Conservation (phyloP, 2,888 invertebrate species). For the Lissonota sp. region DNA sequence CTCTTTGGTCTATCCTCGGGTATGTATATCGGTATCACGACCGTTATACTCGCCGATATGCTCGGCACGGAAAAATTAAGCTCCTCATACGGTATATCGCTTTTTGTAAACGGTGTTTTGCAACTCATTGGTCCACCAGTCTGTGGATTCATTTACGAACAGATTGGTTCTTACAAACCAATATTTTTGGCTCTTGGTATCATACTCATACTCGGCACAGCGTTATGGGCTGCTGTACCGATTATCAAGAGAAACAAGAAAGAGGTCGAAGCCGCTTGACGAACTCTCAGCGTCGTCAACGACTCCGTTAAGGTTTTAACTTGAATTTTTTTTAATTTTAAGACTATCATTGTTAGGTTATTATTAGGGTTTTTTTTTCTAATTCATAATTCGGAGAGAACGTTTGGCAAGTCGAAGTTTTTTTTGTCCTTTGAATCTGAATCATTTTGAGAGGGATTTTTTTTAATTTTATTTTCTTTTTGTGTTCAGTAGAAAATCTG, state of each 20-base stretch:
- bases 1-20: slow-evolving; percentile 93
- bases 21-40: slow-evolving; percentile 94
- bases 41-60: slow-evolving; percentile 94
- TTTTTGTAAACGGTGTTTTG: slow-evolving; percentile 93
- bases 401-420: neutral
- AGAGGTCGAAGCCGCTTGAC: slow-evolving; percentile 73
- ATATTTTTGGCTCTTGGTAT: slow-evolving; percentile 91
- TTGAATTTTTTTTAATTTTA: slow-evolving; percentile 29
- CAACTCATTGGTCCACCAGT: slow-evolving; percentile 93
- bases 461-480: no score
- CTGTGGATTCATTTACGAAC: slow-evolving; percentile 90
- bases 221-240: slow-evolving; percentile 91
- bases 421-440: neutral
- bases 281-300: neutral
- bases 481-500: no score
- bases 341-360: slow-evolving; percentile 12
- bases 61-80: slow-evolving; percentile 92
- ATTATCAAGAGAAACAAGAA: slow-evolving; percentile 85
- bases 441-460: no score
- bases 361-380: neutral
- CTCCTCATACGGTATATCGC: slow-evolving; percentile 93
- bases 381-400: slow-evolving; percentile 19
- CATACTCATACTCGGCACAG: slow-evolving; percentile 89
- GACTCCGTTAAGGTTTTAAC: neutral
- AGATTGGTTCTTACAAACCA: slow-evolving; percentile 88